Base-by-base conservation (phyloP, 2,888 invertebrate genomes). In the Poecilus cupreus region DNA sequence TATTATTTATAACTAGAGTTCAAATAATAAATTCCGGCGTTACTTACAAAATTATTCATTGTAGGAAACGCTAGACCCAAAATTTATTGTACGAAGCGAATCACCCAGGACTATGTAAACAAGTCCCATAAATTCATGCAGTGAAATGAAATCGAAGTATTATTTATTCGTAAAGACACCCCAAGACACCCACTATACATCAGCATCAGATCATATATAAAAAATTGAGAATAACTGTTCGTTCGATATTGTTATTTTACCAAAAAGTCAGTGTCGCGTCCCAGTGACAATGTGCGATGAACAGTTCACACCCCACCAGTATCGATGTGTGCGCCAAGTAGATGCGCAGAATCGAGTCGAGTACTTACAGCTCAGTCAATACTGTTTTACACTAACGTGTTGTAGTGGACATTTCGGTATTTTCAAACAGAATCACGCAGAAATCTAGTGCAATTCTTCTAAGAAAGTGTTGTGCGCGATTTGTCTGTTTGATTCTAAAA, bases 311-410 rank as follows among this genome's bases (percentile, higher is more conserved):
- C 80, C 79, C 74, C 60, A 80, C 70, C 75, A 49, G 86, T 89
- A 89, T 89, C 88, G 89, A 89, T 88, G 87, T 85, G 87, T 88
- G 88, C 88, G 88, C 88, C 84, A 84, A 82, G 85, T 74, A 80
- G 83, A 81, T 88, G 89, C 89, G 89, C 88, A 82, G 72, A 83
- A 84, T 86, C 85, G 87, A 86, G 87, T 87, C 20, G 18, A 60
- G 32, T 24, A 51, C 37, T 72, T 46, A 54, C 13, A 13, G 11
- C 60, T 64, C 72, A 79, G 70, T 80, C 80, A 80, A 80, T 80
- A 80, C 70, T 57, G 54, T 51, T 54, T 80, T 37, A 72, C 54
- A 80, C 70, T 39, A 32, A 26, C 39, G 51, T 32, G 49, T 75
- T 72, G 70, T 72, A 80, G 70, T 80, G 43, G 20, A 37, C 43